Evolutionary conservation across 2,113 vertebrate species (phyloP), one percentile per base, ranked within the genome.

Genomic region (Rhinopomastus cyanomelas): DNA sequence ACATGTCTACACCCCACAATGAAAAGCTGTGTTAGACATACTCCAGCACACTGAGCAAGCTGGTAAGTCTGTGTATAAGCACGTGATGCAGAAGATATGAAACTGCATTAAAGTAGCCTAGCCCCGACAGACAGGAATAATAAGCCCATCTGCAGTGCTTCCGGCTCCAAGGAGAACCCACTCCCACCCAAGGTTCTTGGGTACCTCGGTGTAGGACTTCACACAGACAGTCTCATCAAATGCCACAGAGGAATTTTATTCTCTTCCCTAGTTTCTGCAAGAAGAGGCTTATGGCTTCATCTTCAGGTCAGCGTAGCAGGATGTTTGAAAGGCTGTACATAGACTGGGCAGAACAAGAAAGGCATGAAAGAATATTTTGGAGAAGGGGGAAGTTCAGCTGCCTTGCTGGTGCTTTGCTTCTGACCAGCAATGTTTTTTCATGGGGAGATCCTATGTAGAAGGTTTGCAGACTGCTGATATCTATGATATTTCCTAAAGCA

Each of bases 51-150:
- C 81, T 15, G 88, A 93, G 86, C 69, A 81, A 93, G 90, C 81
- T 84, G 83, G 68, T 55, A 60, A 91, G 86, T 78, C 88, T 92
- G 86, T 84, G 20, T 60, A 72, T 60, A 48, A 94, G 66, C 32
- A 5, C 78, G 83, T 88, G 88, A 95, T 18, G 77, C 89, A 75
- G 81, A 26, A 87, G 69, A 66, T 92, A 56, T 71, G 86, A 94
- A 95, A 52, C 73, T 83, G 90, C 90, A 92, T 86, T 90, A 90
- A 93, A 95, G 95, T 92, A 75, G 84, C 78, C 53, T 36, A 95
- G 92, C 61, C 90, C 81, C 95, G 92, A 95, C 90, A 93, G 94
- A 93, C 94, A 95, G 77, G 88, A 93, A 90, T 96, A 96, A 94
- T 93, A 93, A 94, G 77, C 88, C 94, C 94, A 90, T 96, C 93